phyloP scores from a whole-genome alignment of 2,888 invertebrate genomes.

The Dorcus hopei region DNA sequence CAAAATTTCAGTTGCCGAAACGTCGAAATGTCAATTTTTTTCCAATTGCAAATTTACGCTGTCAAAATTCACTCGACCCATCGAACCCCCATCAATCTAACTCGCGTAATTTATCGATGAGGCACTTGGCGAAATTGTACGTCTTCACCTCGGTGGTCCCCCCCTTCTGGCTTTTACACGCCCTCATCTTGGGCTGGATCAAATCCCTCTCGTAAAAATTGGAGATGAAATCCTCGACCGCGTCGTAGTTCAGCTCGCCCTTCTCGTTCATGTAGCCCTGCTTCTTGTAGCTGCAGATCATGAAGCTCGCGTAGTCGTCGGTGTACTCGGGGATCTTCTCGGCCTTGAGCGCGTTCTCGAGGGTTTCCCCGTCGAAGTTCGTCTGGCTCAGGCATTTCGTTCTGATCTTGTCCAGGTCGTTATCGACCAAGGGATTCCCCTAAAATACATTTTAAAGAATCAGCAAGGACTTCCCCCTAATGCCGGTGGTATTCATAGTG shows the following conservation, averaged over 20 bases:
- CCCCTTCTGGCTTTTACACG: slow-evolving; percentile 5
- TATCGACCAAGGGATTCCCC: no score
- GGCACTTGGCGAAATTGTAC: slow-evolving; percentile 9
- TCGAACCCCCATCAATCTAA: not conserved
- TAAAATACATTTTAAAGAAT: no score
- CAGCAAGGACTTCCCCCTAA: no score
- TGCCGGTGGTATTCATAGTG: no score
- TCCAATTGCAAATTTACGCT: no score
- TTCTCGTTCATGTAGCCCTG: slow-evolving; percentile 11
- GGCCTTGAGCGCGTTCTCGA: not conserved
- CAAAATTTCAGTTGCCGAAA: no score
- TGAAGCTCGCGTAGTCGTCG: slow-evolving; percentile 2
- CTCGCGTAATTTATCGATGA: slow-evolving; percentile 3
- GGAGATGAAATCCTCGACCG: slow-evolving; percentile 7
- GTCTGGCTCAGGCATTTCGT: slow-evolving; percentile 1
- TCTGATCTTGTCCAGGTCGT: not conserved
- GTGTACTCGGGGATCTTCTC: not conserved
- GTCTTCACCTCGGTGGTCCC: slow-evolving; percentile 4
- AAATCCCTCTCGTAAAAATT: not conserved
- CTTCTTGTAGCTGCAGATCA: slow-evolving; percentile 12
- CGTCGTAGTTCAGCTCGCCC: slow-evolving; percentile 3
- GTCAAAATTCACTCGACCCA: no score
- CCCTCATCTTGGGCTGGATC: not conserved
- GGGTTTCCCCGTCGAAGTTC: not conserved
- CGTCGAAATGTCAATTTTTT: no score